phyloP scores from a whole-genome alignment of 2,888 invertebrate species.

The Caenorhabditis sp. region DNA sequence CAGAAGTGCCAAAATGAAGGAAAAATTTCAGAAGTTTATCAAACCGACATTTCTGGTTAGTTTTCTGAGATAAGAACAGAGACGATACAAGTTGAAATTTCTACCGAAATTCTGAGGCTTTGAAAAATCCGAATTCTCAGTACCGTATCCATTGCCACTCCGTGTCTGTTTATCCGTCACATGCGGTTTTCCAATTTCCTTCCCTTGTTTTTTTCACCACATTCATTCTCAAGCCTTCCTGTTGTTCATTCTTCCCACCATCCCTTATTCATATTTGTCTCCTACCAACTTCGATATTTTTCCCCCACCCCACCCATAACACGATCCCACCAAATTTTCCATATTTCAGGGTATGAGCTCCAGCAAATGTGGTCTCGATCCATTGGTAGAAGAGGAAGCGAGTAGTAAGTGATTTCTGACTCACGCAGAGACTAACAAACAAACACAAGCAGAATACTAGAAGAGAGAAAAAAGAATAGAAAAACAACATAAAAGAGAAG shows the following conservation, averaged over 20 bases:
- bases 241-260: background rate
- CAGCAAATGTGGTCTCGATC: conserved; percentile 67
- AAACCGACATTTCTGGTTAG: too few species aligned
- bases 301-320: background rate
- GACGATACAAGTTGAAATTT: too few species aligned
- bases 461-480: background rate
- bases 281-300: conserved; percentile 1
- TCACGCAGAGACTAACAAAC: background rate
- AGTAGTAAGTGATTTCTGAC: conserved; percentile 29
- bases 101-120: too few species aligned
- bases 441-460: background rate
- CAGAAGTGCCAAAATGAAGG: too few species aligned
- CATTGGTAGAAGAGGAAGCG: conserved; percentile 68
- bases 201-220: background rate
- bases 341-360: conserved; percentile 52
- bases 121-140: too few species aligned
- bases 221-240: background rate
- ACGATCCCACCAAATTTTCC: too few species aligned
- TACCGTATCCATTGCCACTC: background rate
- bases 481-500: conserved; percentile 12
- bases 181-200: background rate
- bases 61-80: too few species aligned
- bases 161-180: background rate
- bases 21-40: too few species aligned
- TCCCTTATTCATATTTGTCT: background rate